Conservation (phyloP, 1,140 invertebrate genomes). For the Penaeus japonicus region DNA sequence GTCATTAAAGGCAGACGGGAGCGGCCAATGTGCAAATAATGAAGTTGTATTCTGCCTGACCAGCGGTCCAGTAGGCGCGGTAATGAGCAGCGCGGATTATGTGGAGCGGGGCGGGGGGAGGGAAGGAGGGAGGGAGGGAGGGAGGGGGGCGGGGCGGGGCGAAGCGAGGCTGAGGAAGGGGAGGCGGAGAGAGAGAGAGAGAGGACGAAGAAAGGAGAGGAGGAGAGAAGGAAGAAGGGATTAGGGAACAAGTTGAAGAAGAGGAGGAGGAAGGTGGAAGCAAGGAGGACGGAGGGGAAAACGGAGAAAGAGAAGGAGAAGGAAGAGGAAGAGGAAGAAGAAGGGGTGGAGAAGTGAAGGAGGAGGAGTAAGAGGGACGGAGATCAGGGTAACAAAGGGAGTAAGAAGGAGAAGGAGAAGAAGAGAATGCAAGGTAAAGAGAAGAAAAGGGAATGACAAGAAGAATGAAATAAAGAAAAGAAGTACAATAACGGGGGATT, state of each 20-base stretch:
- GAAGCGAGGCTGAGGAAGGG: background rate
- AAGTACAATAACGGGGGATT: too few relatives aligned
- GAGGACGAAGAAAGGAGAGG: background rate
- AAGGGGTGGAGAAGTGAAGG: background rate
- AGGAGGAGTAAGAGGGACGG: background rate
- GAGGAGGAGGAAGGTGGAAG: background rate
- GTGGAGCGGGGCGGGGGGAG: background rate
- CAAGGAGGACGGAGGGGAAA: background rate
- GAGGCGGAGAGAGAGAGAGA: background rate
- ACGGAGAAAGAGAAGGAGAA: background rate
- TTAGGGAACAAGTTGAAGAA: too few relatives aligned
- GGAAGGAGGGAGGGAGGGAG: background rate
- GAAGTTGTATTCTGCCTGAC: background rate
- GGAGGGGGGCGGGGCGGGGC: too few relatives aligned
- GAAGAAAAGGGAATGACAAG: too few relatives aligned
- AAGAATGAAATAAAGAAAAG: too few relatives aligned
- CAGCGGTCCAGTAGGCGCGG: background rate
- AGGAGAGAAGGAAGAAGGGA: background rate
- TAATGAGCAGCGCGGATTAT: background rate
- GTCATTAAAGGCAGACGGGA: background rate
- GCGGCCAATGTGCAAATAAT: slow-evolving; percentile 13
- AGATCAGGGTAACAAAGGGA: too few relatives aligned
- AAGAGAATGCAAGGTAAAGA: too few relatives aligned
- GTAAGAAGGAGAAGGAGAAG: too few relatives aligned
- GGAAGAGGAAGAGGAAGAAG: background rate